Base-by-base conservation (phyloP, 2,888 invertebrate species). In the Andricus quercusramuli region DNA sequence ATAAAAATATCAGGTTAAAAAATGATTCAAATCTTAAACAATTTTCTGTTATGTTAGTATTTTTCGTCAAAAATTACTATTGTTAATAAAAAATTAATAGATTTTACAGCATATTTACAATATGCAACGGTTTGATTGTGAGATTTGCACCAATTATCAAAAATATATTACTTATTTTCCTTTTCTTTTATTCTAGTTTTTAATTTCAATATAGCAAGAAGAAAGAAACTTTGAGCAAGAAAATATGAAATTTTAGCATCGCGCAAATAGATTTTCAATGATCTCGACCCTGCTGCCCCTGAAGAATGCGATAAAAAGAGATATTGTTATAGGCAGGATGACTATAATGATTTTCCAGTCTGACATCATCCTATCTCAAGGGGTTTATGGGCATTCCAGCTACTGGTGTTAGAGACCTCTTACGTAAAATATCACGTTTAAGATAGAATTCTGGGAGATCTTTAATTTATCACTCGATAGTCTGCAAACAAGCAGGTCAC, bases 291-390 rank as follows among this genome's bases (percentile, higher is more conserved):
- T n/a, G 41, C 22, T 67, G 41, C 41, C 41, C 37, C 37, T 56
- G 41, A 70, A 70, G 68, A 70, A 70, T 70, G 68, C 47, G 51
- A 47, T 70, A 13, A 70, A 70, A 47, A 70, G 67, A 47, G 51
- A 70, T 70, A 70, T 70, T 47, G 51, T 51, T 47, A 70, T 70
- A 47, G 68, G 22, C 17, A 70, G 47, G 47, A 70, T 70, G 68
- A 70, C 68, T 70, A 25, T 70, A 70, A 70, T 70, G 68, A 70
- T 70, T 70, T 51, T 51, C 68, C 68, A 70, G 68, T 51, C 68
- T 70, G 68, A 70, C 47, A 47, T 70, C 44, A 68, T 47, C 68
- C 2, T 20, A 51, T 51, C 51, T 44, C 22, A 2, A 6, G 44
- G 44, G 44, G 44, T 44, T 68, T 68, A 68, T 25, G 68, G 47